These are phyloP conservation scores for Motacilla tschutschensis DNA, from an alignment of 2,113 vertebrate species.

Conservation along the genomic window DNA sequence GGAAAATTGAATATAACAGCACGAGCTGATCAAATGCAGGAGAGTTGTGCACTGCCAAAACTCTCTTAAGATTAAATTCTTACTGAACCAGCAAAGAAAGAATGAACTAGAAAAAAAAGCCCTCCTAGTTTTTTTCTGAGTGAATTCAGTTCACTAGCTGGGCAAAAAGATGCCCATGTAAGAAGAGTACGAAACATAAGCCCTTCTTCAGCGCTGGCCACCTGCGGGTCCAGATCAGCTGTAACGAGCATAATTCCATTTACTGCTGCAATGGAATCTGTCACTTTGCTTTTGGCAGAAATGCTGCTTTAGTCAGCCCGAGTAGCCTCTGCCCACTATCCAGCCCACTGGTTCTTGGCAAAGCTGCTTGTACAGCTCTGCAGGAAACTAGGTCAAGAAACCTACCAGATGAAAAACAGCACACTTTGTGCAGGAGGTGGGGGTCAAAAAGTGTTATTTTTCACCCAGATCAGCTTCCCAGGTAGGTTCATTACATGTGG, in stretches of 20 bases:
- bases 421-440: not conserved
- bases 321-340: constrained; percentile 22
- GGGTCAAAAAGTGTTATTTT: constrained; percentile 1
- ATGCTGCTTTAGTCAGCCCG: not conserved
- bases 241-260: not conserved
- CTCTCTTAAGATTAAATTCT: not conserved
- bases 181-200: not conserved
- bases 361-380: not conserved
- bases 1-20: not conserved
- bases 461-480: not conserved
- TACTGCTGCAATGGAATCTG: not conserved
- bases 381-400: constrained; percentile 62
- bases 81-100: not conserved
- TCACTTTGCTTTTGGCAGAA: not conserved
- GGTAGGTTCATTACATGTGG: not conserved
- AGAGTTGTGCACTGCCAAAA: not conserved
- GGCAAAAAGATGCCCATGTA: not conserved
- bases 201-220: not conserved
- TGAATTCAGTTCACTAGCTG: not conserved
- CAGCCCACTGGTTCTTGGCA: constrained; percentile 39
- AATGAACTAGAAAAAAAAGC: not conserved
- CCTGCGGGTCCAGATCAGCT: not conserved
- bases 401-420: not conserved
- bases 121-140: not conserved
- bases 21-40: not conserved